Conservation (phyloP, 2,113 vertebrate species). For the Salvelinus fontinalis region DNA sequence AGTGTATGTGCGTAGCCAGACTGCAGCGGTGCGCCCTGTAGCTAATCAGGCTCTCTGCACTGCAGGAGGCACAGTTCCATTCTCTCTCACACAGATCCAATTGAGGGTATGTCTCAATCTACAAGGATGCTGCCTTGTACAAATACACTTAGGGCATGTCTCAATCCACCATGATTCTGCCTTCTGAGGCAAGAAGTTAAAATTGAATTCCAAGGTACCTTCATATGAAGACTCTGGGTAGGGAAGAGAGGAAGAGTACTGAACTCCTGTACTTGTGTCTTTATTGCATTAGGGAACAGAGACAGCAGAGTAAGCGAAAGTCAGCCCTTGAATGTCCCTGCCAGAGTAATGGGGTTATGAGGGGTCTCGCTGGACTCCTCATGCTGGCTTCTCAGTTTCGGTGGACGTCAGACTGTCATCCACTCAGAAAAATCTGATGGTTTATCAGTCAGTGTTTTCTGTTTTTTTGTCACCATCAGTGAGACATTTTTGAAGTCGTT, state of each 20-base stretch:
- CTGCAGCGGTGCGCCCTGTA: slow-evolving; percentile 5
- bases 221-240: no score
- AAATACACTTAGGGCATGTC: neutral
- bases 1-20: slow-evolving; percentile 7
- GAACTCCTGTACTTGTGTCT: slow-evolving; percentile 72
- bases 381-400: slow-evolving; percentile 78
- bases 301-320: slow-evolving; percentile 82
- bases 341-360: slow-evolving; percentile 79
- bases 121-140: neutral
- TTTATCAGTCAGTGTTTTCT: slow-evolving; percentile 31
- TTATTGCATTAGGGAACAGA: slow-evolving; percentile 93
- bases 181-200: neutral
- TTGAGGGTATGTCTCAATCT: no score
- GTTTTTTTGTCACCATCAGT: neutral
- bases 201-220: slow-evolving; percentile 28
- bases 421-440: slow-evolving; percentile 31
- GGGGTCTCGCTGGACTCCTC: slow-evolving; percentile 64
- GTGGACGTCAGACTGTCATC: slow-evolving; percentile 32
- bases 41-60: slow-evolving; percentile 35
- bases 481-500: slow-evolving; percentile 45
- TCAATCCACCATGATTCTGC: no score
- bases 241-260: slow-evolving; percentile 40
- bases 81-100: no score
- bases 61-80: slow-evolving; percentile 22
- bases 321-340: slow-evolving; percentile 99